phyloP scores from a whole-genome alignment of 2,888 invertebrate species.

The Drosophila gaucha region DNA sequence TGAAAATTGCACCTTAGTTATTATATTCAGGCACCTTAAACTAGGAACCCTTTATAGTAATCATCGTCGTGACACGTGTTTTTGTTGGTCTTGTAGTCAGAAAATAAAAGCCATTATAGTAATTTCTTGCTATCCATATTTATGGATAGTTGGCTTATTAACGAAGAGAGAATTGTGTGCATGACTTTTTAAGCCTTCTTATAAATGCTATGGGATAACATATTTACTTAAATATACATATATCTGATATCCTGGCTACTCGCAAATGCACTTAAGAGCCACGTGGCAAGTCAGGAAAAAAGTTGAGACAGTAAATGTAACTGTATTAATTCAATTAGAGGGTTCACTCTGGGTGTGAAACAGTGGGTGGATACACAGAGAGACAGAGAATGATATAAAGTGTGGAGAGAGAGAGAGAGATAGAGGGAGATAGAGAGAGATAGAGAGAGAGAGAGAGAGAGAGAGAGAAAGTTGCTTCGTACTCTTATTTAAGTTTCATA shows the following conservation, averaged over 20 bases:
- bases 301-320: conserved; percentile 11
- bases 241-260: conserved; percentile 24
- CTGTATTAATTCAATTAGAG: conserved; percentile 47
- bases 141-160: conserved; percentile 22
- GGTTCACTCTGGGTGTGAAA: background rate
- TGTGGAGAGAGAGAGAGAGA: background rate
- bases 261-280: conserved; percentile 69
- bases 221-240: conserved; percentile 19
- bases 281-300: conserved; percentile 54
- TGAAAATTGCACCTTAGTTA: too few species aligned
- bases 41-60: too few species aligned
- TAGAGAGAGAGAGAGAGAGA: background rate
- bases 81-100: conserved; percentile 1
- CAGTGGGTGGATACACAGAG: background rate
- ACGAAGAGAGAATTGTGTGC: too few species aligned
- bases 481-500: too few species aligned
- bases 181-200: conserved; percentile 5
- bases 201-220: background rate
- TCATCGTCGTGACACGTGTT: background rate
- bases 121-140: too few species aligned
- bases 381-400: background rate
- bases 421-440: background rate
- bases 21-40: too few species aligned
- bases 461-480: too few species aligned
- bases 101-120: conserved; percentile 18